Evolutionary conservation across 1,140 invertebrate genomes (phyloP), one percentile per base, ranked within the genome.

Genomic region (Drosophila guanche): DNA sequence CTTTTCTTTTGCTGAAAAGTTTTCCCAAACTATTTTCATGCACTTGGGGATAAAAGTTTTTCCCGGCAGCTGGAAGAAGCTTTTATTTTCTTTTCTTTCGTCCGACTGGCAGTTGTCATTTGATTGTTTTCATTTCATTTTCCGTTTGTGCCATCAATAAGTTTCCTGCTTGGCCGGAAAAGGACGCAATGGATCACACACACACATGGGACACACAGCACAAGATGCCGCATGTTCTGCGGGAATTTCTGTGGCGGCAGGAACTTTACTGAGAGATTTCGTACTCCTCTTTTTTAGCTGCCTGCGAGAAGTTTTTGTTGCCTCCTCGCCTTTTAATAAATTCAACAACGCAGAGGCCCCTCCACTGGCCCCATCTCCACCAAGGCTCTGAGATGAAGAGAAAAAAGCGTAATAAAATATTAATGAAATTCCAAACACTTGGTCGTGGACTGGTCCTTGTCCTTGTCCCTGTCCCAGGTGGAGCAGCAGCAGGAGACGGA

Each of bases 401-500:
- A 48, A 52, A 68, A 83, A 71, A 89, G 89, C 76, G 89, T 83
- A 89, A 90, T 90, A 83, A 90, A 90, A 90, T 90, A 90, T 90
- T 90, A 90, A 90, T 90, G 89, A 90, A 90, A 90, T 90, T 90
- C 89, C 89, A 80, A 86, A 90, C 89, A 90, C 89, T 79, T 89
- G 58, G 66, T 62, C 70, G 29, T 37, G 53, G 51, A 72, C 33
- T 52, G 27, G 67, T 43, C 42, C 3, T 43, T 48, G 50, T 59
- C 67, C 56, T 50, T 22, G 23, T 27, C 16, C n/a, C 23, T 22
- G 10, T 33, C 14, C 8, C 47, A 69, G 51, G 48, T 55, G 50
- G 66, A 54, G 25, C 25, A 27, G 25, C 25, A 27, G 5, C 25
- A 27, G 25, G 25, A 27, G 25, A 27, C 25, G 25, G 25, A 60